Conservation (phyloP, 2,113 vertebrate genomes). For the Tachysurus fulvidraco region DNA sequence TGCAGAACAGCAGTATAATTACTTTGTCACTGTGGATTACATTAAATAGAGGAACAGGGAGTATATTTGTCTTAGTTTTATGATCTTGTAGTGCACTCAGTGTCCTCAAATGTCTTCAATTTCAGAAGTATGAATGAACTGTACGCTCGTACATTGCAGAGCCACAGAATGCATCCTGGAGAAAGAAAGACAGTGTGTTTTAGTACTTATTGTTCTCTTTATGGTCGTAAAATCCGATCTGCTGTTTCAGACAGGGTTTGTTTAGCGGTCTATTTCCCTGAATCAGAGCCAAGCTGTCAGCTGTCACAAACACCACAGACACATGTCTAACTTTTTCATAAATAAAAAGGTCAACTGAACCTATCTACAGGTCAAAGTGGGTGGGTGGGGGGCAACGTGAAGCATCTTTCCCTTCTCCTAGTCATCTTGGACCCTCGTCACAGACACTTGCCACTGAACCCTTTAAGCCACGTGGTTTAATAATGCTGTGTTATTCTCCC, state of each 20-base stretch:
- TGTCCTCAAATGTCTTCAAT: constrained; percentile 16
- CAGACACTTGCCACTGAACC: constrained; percentile 81
- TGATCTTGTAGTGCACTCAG: background rate
- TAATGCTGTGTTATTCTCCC: constrained; percentile 74
- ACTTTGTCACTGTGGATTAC: constrained; percentile 19
- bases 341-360: background rate
- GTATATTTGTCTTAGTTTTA: constrained; percentile 3
- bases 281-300: constrained; percentile 48
- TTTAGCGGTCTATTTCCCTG: constrained; percentile 52
- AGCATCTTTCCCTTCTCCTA: constrained; percentile 33
- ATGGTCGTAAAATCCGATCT: constrained; percentile 67
- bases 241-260: constrained; percentile 64
- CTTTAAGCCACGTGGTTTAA: constrained; percentile 82
- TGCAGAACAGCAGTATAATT: background rate
- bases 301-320: constrained; percentile 53
- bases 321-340: background rate
- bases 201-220: constrained; percentile 53
- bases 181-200: constrained; percentile 1
- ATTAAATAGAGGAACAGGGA: constrained; percentile 13
- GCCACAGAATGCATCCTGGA: background rate
- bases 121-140: constrained; percentile 16
- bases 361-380: background rate
- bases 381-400: background rate
- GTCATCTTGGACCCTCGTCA: constrained; percentile 62
- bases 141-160: background rate